Percentiles rank a stretch among this genome's conserved stretches.
These are phyloP conservation scores for Pteropus alecto DNA, from an alignment of 2,113 vertebrate genomes.

Conservation along the genomic window DNA sequence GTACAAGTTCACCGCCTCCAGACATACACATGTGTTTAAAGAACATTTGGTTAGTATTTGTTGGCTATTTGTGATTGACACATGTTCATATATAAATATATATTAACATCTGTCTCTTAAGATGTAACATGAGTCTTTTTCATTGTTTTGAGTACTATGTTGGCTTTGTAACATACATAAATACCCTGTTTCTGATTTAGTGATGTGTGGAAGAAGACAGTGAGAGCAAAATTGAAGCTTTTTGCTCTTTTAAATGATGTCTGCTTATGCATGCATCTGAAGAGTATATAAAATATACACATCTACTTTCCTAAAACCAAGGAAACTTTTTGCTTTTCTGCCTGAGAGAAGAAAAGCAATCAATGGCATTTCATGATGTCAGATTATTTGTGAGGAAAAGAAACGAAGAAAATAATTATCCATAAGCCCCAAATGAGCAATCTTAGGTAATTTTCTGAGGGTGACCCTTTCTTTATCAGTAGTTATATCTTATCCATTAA, in stretches of 20 bases:
- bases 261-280: background rate
- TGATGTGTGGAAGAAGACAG: background rate
- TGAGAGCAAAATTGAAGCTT: background rate
- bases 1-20: background rate
- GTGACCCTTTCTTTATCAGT: background rate
- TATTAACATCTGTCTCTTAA: background rate
- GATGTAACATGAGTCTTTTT: background rate
- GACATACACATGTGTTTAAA: background rate
- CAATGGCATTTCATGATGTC: background rate
- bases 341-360: conserved; percentile 24
- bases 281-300: background rate
- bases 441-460: background rate
- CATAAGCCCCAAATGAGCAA: background rate
- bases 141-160: background rate
- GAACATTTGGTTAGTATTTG: conserved; percentile 5
- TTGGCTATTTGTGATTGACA: conserved; percentile 18
- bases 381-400: background rate
- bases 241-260: conserved; percentile 6
- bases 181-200: conserved; percentile 1
- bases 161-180: background rate
- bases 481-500: background rate
- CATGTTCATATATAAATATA: background rate
- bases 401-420: conserved; percentile 15
- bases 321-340: conserved; percentile 23
- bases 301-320: conserved; percentile 28